These are phyloP conservation scores for Chionis minor DNA, from an alignment of 2,113 vertebrate genomes.

Conservation along the genomic window DNA sequence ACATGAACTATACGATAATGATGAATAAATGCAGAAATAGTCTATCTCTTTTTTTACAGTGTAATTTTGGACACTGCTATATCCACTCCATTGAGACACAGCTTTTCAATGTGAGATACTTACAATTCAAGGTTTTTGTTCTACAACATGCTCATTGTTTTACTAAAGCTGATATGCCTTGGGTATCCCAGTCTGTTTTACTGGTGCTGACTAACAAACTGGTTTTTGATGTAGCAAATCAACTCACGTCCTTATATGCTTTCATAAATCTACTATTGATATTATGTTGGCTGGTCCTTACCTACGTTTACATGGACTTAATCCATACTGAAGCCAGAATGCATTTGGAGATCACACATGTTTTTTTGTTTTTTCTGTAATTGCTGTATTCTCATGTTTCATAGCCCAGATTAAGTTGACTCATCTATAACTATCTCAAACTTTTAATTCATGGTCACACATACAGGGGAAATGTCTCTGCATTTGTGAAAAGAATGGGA, in stretches of 20 bases:
- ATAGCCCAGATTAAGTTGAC: neutral
- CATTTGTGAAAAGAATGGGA: neutral
- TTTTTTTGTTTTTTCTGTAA: neutral
- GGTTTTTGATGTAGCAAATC: neutral
- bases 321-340: neutral
- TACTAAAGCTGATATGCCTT: neutral
- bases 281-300: neutral
- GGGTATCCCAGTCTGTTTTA: neutral
- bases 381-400: neutral
- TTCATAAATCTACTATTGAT: neutral
- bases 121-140: neutral
- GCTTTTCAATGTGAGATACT: neutral
- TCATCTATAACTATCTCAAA: neutral
- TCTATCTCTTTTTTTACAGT: neutral
- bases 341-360: neutral
- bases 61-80: neutral
- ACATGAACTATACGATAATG: neutral
- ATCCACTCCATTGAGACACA: neutral
- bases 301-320: neutral
- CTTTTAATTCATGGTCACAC: neutral
- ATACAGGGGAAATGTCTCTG: neutral
- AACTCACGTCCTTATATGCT: neutral
- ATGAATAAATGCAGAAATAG: neutral
- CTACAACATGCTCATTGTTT: neutral
- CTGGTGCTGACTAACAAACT: neutral